Evolutionary conservation across 2,113 vertebrate genomes (phyloP).

Genomic region (Trinectes maculatus): DNA sequence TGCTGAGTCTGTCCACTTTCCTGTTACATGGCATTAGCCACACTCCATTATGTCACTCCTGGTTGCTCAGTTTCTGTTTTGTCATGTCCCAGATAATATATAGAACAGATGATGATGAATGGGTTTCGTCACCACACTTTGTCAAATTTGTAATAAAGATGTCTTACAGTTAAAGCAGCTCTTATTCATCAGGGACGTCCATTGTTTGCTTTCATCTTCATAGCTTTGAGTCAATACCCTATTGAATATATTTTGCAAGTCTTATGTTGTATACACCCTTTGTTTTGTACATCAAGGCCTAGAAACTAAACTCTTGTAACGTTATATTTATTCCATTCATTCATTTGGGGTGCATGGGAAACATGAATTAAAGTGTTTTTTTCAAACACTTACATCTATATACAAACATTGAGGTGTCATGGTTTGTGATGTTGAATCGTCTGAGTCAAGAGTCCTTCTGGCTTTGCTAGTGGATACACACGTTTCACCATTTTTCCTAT

Average conservation of each 20-base stretch:
- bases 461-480: too few relatives aligned
- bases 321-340: too few relatives aligned
- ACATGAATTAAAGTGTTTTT: too few relatives aligned
- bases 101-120: neutral
- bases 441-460: too few relatives aligned
- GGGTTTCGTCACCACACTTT: neutral
- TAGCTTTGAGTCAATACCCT: neutral
- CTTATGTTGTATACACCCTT: too few relatives aligned
- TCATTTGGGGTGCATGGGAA: too few relatives aligned
- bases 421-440: too few relatives aligned
- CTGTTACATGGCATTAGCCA: constrained; percentile 28
- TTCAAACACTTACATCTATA: too few relatives aligned
- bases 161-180: neutral
- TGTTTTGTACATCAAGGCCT: neutral
- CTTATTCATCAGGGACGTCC: neutral
- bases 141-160: neutral
- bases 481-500: too few relatives aligned
- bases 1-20: constrained; percentile 28
- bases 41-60: constrained; percentile 17
- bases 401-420: too few relatives aligned
- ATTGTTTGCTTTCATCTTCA: neutral
- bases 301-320: too few relatives aligned
- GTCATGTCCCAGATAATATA: neutral
- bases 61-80: neutral
- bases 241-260: neutral